phyloP scores from a whole-genome alignment of 2,113 vertebrate species.

The Dolichallabes microphthalmus region DNA sequence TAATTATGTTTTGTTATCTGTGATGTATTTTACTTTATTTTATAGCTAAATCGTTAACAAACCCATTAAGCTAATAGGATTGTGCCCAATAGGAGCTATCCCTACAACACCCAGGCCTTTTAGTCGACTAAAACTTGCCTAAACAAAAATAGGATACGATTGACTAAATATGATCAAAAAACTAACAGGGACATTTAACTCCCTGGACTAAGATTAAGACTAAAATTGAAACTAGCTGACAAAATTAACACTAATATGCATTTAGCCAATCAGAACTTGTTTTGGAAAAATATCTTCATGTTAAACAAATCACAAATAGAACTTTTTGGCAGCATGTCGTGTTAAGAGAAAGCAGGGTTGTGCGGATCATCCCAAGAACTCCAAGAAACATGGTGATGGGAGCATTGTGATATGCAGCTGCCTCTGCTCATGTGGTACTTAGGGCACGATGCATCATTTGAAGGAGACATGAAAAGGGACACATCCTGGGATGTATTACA shows the following conservation, averaged over 20 bases:
- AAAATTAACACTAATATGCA: not conserved
- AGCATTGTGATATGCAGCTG: not conserved
- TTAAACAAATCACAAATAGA: not conserved
- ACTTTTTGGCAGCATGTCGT: not conserved
- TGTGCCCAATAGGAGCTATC: too few relatives aligned
- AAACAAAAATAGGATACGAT: too few relatives aligned
- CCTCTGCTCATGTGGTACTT: not conserved
- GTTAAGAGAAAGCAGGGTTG: not conserved
- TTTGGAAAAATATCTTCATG: not conserved
- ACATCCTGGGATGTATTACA: not conserved
- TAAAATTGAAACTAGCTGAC: too few relatives aligned
- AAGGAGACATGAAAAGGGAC: not conserved
- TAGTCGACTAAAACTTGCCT: too few relatives aligned
- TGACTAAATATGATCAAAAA: too few relatives aligned
- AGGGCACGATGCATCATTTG: not conserved
- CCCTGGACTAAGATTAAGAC: too few relatives aligned
- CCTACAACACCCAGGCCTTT: too few relatives aligned
- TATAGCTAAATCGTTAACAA: too few relatives aligned
- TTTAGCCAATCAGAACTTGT: not conserved
- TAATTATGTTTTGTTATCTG: too few relatives aligned
- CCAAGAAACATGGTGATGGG: not conserved
- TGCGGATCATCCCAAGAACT: not conserved
- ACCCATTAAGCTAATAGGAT: too few relatives aligned
- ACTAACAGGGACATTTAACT: too few relatives aligned
- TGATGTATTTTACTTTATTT: too few relatives aligned